Base-by-base conservation (phyloP, 2,113 vertebrate genomes). In the Pachypanchax playfairii region DNA sequence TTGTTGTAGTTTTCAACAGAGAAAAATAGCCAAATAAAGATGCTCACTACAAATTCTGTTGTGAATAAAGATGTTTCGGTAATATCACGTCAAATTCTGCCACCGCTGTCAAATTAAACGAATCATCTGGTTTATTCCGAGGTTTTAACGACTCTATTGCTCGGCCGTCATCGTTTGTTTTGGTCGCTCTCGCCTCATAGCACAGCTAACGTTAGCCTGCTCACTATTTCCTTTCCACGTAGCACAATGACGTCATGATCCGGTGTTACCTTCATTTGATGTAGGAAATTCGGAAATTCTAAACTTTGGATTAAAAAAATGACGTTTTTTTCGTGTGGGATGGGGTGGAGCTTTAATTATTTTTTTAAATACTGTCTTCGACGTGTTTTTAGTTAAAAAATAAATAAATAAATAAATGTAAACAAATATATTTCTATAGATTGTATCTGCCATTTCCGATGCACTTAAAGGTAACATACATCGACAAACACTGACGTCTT, bases 181-280 rank as follows among this genome's bases (percentile, higher is more conserved):
- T 88, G 87, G 75, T 89, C 71, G 74, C 31, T 73, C 61, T 78
- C 64, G 57, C 65, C 79, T 62, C 75, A 70, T 44, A 67, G 70
- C 55, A 14, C 28, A 12, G 22, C 29, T 74, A 81, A 77, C 66
- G 18, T 76, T 80, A 90, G 85, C 78, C 24, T 70, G 39, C 26
- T 53, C 18, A n/a, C 54, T 31, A 82, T 85, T 92, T 91, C 91
- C 90, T 73, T 42, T 91, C 87, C 90, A 92, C 92, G 92, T 92
- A 88, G 87, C 83, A 77, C 5, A 18, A 35, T 85, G 56, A 83
- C 83, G 67, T 84, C 77, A 80, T 8, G 13, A 61, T 57, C 56
- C 43, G n/a, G 12, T 25, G 38, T 26, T 29, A n/a, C 25, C 38
- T 42, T 42, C 54, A 10, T 5, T n/a, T 20, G 2, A 17, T 10